phyloP scores from a whole-genome alignment of 2,797 vertebrate species.

The Natrix natrix region DNA sequence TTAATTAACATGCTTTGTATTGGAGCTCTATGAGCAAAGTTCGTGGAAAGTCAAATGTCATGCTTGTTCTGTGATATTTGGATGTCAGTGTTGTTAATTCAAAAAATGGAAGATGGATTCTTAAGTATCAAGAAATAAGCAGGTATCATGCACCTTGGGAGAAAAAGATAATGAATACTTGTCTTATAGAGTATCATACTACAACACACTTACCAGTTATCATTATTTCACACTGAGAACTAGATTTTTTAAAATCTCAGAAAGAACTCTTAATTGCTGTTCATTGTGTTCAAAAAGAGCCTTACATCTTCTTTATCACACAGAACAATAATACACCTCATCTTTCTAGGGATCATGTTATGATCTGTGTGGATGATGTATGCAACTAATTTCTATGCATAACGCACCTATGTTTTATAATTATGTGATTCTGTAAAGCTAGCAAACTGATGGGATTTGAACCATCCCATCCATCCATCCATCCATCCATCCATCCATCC shows the following conservation, averaged over 20 bases:
- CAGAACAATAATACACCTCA: background rate
- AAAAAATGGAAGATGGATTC: background rate
- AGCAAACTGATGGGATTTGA: background rate
- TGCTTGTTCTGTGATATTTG: background rate
- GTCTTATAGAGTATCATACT: background rate
- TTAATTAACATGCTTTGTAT: constrained; percentile 3
- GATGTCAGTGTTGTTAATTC: constrained; percentile 9
- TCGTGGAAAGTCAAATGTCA: constrained; percentile 4
- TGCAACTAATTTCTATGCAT: background rate
- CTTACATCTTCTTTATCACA: background rate
- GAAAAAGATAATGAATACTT: background rate
- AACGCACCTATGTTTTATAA: background rate
- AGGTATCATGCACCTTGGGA: background rate
- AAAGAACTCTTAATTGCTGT: background rate
- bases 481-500: background rate
- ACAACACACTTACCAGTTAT: background rate
- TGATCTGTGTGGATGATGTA: background rate
- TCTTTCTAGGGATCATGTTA: background rate
- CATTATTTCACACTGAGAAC: background rate
- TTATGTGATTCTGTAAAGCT: background rate
- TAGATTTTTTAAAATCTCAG: background rate
- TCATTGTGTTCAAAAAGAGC: background rate
- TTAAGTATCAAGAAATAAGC: background rate
- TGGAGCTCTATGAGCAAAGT: background rate
- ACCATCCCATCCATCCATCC: background rate